Conservation (phyloP, 2,113 vertebrate species). For the Andinoacara biseriatus region DNA sequence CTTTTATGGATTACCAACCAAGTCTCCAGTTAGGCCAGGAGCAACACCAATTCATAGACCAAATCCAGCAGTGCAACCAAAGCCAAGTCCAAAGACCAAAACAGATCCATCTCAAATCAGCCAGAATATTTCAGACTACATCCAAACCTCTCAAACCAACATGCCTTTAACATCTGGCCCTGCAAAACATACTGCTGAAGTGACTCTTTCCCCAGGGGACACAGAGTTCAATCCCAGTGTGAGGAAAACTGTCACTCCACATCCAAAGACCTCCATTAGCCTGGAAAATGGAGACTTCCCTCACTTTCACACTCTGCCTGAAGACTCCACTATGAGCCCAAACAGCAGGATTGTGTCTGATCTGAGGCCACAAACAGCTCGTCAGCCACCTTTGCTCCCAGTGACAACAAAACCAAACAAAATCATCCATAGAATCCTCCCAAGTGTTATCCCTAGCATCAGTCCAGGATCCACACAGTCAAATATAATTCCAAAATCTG, state of each 20-base stretch:
- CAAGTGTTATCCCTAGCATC: constrained; percentile 33
- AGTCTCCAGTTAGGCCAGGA: constrained; percentile 25
- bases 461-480: constrained; percentile 38
- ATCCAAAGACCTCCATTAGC: constrained; percentile 40
- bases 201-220: constrained; percentile 27
- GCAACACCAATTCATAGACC: constrained; percentile 29
- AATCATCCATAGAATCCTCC: constrained; percentile 22
- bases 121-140: not conserved
- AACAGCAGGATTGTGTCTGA: constrained; percentile 56
- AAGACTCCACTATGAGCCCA: constrained; percentile 34
- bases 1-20: constrained; percentile 7
- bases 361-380: constrained; percentile 52
- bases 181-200: constrained; percentile 7
- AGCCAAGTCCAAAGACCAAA: constrained; percentile 38
- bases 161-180: constrained; percentile 30
- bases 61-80: constrained; percentile 30
- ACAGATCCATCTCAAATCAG: constrained; percentile 25
- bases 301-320: not conserved
- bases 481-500: constrained; percentile 7
- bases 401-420: constrained; percentile 62
- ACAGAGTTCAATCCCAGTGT: constrained; percentile 29
- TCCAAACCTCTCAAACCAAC: constrained; percentile 28
- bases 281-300: constrained; percentile 1
- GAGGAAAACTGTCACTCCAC: constrained; percentile 20
- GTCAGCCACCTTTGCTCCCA: constrained; percentile 37